A percentile compares a stretch with the other conserved stretches of the same genome.
Evolutionary conservation across 2,113 vertebrate genomes (phyloP).

Genomic region (Tupaia chinensis): DNA sequence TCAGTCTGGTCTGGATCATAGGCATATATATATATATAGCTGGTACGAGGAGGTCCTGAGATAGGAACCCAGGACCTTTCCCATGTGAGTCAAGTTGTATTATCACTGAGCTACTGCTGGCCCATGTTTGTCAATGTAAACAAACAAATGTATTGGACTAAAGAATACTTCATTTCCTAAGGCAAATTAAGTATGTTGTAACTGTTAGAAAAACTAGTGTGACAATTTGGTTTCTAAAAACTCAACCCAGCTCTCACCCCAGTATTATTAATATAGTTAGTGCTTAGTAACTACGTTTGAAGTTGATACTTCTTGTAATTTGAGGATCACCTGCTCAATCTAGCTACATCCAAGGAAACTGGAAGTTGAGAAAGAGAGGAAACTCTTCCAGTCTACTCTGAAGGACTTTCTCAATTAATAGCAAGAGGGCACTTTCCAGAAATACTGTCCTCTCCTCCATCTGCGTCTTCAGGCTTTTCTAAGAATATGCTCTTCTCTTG

Average conservation of each 20-base stretch:
- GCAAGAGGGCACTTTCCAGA: not conserved
- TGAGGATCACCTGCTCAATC: not conserved
- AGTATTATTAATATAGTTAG: not conserved
- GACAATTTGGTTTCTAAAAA: not conserved
- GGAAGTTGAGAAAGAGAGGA: not conserved
- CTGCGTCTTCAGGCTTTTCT: too few species aligned
- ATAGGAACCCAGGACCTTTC: too few species aligned
- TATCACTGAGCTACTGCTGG: too few species aligned
- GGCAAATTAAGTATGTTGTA: not conserved
- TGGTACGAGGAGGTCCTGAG: too few species aligned
- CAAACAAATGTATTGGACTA: not conserved
- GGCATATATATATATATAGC: too few species aligned
- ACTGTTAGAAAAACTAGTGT: not conserved
- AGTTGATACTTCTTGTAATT: not conserved
- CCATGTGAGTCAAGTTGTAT: too few species aligned
- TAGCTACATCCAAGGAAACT: not conserved
- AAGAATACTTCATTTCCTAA: not conserved
- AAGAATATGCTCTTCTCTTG: too few species aligned
- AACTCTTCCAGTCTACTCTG: not conserved
- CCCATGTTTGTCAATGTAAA: too few species aligned
- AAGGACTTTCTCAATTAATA: not conserved
- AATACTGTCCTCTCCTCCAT: not conserved
- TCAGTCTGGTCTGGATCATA: too few species aligned
- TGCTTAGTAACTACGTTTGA: not conserved
- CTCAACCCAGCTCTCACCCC: not conserved